These are phyloP conservation scores for Aspiorhynchus laticeps DNA, from an alignment of 2,113 vertebrate species.

Conservation along the genomic window DNA sequence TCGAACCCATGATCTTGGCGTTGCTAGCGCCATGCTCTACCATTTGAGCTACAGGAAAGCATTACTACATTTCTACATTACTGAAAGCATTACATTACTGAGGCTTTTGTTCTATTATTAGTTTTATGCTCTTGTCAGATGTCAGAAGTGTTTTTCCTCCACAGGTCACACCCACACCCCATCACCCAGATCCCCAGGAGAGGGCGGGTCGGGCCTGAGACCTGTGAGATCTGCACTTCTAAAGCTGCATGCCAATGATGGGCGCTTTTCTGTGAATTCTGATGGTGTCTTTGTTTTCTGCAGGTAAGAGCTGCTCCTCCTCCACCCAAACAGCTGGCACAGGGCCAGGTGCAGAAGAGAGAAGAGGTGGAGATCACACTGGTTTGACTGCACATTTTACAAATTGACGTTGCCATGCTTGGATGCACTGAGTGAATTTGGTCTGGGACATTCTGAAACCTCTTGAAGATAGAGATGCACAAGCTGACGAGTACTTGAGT, in stretches of 20 bases:
- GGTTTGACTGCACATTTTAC: constrained; percentile 63
- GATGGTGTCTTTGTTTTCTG: constrained; percentile 5
- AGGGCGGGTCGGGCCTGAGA: constrained; percentile 67
- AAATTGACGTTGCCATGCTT: constrained; percentile 19
- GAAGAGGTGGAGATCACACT: constrained; percentile 80
- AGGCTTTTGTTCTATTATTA: not conserved
- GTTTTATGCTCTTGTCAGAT: not conserved
- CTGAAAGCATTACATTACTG: too few relatives aligned
- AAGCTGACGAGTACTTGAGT: not conserved
- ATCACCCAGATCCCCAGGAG: constrained; percentile 73
- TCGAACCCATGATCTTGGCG: too few relatives aligned
- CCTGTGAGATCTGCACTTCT: constrained; percentile 66
- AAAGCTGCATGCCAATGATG: not conserved
- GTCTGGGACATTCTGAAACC: not conserved
- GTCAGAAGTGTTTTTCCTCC: not conserved
- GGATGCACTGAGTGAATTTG: constrained; percentile 22
- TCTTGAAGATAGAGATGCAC: not conserved
- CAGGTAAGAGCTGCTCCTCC: constrained; percentile 77
- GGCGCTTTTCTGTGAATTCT: not conserved
- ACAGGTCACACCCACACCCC: constrained; percentile 67
- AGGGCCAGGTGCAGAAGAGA: constrained; percentile 76
- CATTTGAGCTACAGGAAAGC: too few relatives aligned
- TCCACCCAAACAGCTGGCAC: constrained; percentile 77
- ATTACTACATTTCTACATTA: too few relatives aligned
- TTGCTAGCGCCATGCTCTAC: too few relatives aligned